Evolutionary conservation across 2,797 vertebrate genomes (phyloP), one percentile per base, ranked within the genome.

Genomic region (Manis pentadactyla): DNA sequence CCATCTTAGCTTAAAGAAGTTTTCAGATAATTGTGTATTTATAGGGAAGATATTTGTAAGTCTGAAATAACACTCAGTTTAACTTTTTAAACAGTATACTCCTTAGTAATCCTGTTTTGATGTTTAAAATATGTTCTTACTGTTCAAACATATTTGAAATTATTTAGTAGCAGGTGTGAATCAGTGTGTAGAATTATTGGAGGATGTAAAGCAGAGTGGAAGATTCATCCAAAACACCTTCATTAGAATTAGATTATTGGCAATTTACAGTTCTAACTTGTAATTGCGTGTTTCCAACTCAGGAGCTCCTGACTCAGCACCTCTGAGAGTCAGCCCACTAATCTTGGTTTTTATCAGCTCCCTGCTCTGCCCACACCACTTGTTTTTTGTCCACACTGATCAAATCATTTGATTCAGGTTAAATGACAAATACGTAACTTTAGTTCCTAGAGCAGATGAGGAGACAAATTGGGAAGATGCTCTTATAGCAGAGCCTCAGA

Each of bases 1-100:
- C 14, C 27, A n/a, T 57, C 37, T 82, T 34, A 82, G 92, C 14
- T 14, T 87, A 59, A 25, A 42, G 4, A 15, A 57, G 10, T 15
- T n/a, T 94, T 68, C 12, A 8, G 25, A 29, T 12, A 95, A 18
- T 18, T 94, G 25, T 17, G 13, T 34, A n/a, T 15, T 73, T 63
- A 27, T 31, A 89, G 71, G 21, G 27, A 68, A 95, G 51, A 77
- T 13, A 77, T 88, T 85, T 97, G 83, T 93, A 92, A 96, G 25
- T 49, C 68, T 94, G 25, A 49, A 96, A 15, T 31, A 74, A 42
- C 7, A 97, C 83, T 29, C 31, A 21, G 75, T 96, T 96, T 75
- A 95, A 46, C 21, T 89, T 92, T 97, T 85, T 57, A 85, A 82
- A 75, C 7, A 83, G 57, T n/a, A 2, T 64, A 8, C 46, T 57